Evolutionary conservation across 37 sponge, comb jelly and placozoan genomes (phyloP), one percentile per base, ranked within the genome.

Genomic region (Haliclona indistincta): DNA sequence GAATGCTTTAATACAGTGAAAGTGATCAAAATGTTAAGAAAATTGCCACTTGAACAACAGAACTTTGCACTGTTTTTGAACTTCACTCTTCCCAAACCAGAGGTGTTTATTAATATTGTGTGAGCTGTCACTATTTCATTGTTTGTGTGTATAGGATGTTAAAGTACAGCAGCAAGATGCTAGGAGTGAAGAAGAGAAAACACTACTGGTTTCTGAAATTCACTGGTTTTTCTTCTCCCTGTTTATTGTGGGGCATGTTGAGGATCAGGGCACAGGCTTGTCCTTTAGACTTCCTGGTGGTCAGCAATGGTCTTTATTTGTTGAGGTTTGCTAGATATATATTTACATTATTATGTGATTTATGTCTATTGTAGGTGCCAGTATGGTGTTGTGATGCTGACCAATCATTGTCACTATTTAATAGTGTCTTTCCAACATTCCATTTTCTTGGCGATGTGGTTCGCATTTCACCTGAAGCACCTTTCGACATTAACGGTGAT

Each of bases 151-250:
- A n/a, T n/a, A n/a, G n/a, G n/a, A n/a, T n/a, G n/a, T n/a, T n/a
- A n/a, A n/a, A n/a, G n/a, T n/a, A n/a, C n/a, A n/a, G n/a, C n/a
- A n/a, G n/a, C n/a, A n/a, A n/a, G n/a, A n/a, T n/a, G n/a, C n/a
- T n/a, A n/a, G n/a, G n/a, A n/a, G n/a, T n/a, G n/a, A n/a, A n/a
- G n/a, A n/a, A n/a, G n/a, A n/a, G n/a, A n/a, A n/a, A n/a, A n/a
- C n/a, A n/a, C n/a, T n/a, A n/a, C n/a, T n/a, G n/a, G n/a, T n/a
- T n/a, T n/a, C n/a, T n/a, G n/a, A n/a, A 5, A 68, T 92, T 2
- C 64, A 71, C 22, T 88, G 93, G 88, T 92, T 92, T 71, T 82
- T 92, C 68, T 92, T 87, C 64, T 66, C 82, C 68, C 69, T 92
- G 37, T 67, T 92, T 42, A 73, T 86, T 36, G 61, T 92, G 23